Percentiles rank a stretch among this genome's conserved stretches.
Conservation (phyloP, 2,797 vertebrate species). For the Sphenopsis melanotis region DNA sequence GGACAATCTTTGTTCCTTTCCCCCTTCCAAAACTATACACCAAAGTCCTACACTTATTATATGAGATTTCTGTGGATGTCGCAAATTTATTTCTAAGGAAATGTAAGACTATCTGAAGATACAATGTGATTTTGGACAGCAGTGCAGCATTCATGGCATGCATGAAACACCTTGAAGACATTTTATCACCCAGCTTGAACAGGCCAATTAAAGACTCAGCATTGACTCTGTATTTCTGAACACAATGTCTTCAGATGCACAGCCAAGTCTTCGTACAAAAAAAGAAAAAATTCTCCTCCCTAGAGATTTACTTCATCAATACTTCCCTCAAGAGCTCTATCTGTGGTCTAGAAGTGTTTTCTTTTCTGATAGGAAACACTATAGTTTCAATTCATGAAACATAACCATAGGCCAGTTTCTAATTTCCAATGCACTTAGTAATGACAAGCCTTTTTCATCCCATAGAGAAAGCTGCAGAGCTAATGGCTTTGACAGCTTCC, state of each 20-base stretch:
- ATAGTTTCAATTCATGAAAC: neutral
- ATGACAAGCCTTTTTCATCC: neutral
- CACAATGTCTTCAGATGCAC: neutral
- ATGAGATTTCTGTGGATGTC: neutral
- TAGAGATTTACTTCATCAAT: neutral
- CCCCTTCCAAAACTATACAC: neutral
- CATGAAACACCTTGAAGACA: neutral
- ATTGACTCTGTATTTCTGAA: neutral
- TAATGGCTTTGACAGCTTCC: neutral
- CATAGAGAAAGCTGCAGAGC: neutral
- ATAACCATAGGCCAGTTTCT: neutral
- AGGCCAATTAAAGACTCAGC: neutral
- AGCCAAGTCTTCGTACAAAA: neutral
- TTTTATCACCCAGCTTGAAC: neutral
- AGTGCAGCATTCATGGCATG: rapidly evolving
- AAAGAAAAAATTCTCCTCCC: neutral
- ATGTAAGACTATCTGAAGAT: neutral
- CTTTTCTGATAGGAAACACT: neutral
- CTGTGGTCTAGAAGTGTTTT: neutral
- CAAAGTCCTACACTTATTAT: rapidly evolving
- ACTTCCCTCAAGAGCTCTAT: neutral
- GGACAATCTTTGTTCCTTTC: neutral
- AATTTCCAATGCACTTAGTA: neutral
- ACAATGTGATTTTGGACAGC: neutral
- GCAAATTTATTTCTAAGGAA: neutral